phyloP scores from a whole-genome alignment of 2,113 vertebrate genomes.

The Crotalus viridis region DNA sequence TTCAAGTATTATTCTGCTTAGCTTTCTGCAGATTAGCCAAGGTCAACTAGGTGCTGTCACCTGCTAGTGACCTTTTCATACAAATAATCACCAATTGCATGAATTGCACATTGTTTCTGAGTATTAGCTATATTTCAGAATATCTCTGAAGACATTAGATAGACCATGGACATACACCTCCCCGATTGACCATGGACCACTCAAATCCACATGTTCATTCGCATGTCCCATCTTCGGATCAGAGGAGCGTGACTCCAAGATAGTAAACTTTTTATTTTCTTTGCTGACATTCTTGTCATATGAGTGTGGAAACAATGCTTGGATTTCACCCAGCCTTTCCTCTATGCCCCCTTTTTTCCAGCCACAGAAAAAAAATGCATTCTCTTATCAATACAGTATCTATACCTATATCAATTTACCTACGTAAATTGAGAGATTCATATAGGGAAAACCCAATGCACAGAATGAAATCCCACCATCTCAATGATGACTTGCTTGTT shows the following conservation, averaged over 20 bases:
- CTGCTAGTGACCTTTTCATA: not conserved
- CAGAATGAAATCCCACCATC: not conserved
- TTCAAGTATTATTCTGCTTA: not conserved
- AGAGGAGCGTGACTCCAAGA: not conserved
- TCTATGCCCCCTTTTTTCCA: not conserved
- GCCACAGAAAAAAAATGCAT: not conserved
- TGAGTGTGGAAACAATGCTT: not conserved
- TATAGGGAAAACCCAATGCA: conserved; percentile 3
- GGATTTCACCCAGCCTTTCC: not conserved
- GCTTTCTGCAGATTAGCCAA: not conserved
- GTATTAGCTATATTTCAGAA: not conserved
- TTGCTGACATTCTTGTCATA: not conserved
- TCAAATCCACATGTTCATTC: not conserved
- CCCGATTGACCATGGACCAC: not conserved
- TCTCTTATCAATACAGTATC: not conserved
- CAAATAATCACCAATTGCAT: not conserved
- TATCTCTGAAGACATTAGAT: not conserved
- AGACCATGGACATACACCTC: not conserved
- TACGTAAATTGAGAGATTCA: not conserved
- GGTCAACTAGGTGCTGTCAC: not conserved
- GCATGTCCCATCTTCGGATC: not conserved
- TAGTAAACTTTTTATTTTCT: not conserved
- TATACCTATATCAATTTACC: too few relatives aligned
- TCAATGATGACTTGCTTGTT: conserved; percentile 17
- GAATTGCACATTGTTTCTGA: not conserved